Base-by-base conservation (phyloP, 2,113 vertebrate genomes). In the Hippolais icterina region DNA sequence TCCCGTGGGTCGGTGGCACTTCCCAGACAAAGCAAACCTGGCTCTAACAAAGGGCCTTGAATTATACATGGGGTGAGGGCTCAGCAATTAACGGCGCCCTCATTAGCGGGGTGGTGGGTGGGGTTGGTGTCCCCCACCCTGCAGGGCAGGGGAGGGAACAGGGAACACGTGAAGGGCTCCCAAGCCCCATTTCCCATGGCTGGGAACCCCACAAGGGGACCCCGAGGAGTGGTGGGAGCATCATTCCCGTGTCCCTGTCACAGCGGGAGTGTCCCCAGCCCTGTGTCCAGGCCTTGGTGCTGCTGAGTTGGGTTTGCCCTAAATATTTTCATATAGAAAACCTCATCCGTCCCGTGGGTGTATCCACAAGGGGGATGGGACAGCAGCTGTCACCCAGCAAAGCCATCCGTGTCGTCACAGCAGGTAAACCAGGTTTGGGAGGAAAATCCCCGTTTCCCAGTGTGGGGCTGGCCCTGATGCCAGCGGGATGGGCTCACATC, bases 51-150 rank as follows among this genome's bases (percentile, higher is more conserved):
- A 78, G 76, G 49, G n/a, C 29, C 24, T 15, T 90, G 94, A 89
- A 93, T 93, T 86, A 93, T 23, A 59, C 83, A 84, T 79, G 95
- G 85, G 42, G 13, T 1, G 0, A 0, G 29, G 79, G 64, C 60
- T 56, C 3, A 2, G 56, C 65, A 65, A 78, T 90, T 75, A 96
- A 23, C 5, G 0, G 46, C 1, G 1, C 53, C 74, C 90, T 97
- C 61, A 0, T 94, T 89, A 95, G 60, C 1, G 0, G 63, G 37
- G 46, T 33, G 5, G 0, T 0, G 44, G 47, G 22, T 0, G 5
- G 61, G 52, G 31, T 20, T 25, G 49, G 52, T 41, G 50, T 6
- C 56, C 24, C 4, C 27, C 46, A 19, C 19, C 33, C 60, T 27
- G 49, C 42, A 18, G 49, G 54, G 56, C 21, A 65, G 52, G 15